phyloP scores from a whole-genome alignment of 1,140 invertebrate species.

The Carposina sasakii region DNA sequence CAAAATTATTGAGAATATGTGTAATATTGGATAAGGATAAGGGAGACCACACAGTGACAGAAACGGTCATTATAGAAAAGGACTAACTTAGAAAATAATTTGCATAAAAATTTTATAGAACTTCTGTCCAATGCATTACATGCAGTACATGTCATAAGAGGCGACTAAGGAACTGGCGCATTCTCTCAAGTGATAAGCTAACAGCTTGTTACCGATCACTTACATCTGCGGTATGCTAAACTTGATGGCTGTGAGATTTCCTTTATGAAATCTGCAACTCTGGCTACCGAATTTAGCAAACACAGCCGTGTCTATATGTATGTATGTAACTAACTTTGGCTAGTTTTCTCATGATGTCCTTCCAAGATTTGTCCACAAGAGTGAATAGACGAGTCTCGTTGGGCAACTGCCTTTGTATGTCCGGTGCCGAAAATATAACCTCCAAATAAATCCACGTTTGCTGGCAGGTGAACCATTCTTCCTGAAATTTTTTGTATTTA shows the following conservation, averaged over 20 bases:
- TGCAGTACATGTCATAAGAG: too few species aligned
- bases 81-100: neutral
- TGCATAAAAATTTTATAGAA: neutral
- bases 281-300: too few species aligned
- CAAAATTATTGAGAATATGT: neutral
- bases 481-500: too few species aligned
- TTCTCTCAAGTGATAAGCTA: too few species aligned
- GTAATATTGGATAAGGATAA: neutral
- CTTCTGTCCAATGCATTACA: neutral
- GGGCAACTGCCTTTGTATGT: slow-evolving; percentile 90
- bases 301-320: too few species aligned
- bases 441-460: slow-evolving; percentile 91
- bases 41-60: too few species aligned
- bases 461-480: slow-evolving; percentile 89
- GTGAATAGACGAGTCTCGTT: slow-evolving; percentile 88
- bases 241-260: too few species aligned
- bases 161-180: too few species aligned
- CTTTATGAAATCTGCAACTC: too few species aligned
- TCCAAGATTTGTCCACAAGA: slow-evolving; percentile 89
- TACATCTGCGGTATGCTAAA: too few species aligned
- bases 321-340: slow-evolving; percentile 73
- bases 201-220: too few species aligned
- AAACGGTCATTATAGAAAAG: neutral
- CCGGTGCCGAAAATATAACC: slow-evolving; percentile 91
- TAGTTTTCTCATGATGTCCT: slow-evolving; percentile 85